Evolutionary conservation across 2,797 vertebrate species (phyloP).

Genomic region (Hafferia zeledoni): DNA sequence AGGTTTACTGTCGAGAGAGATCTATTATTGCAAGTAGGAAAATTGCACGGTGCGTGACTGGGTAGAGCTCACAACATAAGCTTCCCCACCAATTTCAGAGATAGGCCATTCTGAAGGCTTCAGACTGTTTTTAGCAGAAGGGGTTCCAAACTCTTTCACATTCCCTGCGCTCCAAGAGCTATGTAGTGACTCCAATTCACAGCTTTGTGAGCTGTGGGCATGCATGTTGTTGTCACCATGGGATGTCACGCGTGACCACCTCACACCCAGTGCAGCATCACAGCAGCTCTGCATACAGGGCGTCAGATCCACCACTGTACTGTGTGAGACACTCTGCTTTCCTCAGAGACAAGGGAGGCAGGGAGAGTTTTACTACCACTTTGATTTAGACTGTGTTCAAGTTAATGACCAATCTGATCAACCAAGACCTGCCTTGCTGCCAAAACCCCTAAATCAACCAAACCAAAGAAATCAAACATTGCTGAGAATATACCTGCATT

Average conservation of each 20-base stretch:
- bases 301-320: neutral
- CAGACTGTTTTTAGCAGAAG: neutral
- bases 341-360: neutral
- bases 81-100: neutral
- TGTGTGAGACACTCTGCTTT: neutral
- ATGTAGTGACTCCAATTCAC: neutral
- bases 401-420: neutral
- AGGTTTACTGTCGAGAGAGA: neutral
- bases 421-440: neutral
- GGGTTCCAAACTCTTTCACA: neutral
- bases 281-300: rapidly evolving
- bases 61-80: neutral
- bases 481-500: neutral
- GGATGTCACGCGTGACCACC: rapidly evolving
- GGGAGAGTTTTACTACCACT: neutral
- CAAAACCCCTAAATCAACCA: neutral
- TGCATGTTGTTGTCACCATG: rapidly evolving
- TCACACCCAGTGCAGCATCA: neutral
- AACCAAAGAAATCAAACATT: neutral
- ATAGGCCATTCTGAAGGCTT: neutral
- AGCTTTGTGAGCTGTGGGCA: neutral
- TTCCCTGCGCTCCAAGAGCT: neutral
- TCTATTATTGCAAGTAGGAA: neutral
- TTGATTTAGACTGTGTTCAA: neutral
- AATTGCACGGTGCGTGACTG: neutral